phyloP scores from a whole-genome alignment of 2,797 vertebrate species.

The Xenopus petersii region DNA sequence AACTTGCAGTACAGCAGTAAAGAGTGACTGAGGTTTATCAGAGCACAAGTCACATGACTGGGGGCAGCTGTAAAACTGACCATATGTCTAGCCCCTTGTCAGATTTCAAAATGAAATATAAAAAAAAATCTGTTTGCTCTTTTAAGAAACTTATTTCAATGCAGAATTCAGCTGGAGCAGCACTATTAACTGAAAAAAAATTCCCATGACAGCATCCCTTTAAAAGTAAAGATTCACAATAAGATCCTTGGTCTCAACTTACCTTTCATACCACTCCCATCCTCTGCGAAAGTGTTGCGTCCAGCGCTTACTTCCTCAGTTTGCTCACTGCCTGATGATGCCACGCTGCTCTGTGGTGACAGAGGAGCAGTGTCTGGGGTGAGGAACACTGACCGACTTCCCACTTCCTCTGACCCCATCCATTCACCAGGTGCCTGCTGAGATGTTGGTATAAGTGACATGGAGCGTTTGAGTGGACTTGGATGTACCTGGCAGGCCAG shows the following conservation, averaged over 20 bases:
- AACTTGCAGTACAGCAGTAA: no score
- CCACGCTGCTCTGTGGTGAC: slow-evolving; percentile 92
- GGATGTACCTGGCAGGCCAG: slow-evolving; percentile 82
- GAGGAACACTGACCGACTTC: slow-evolving; percentile 69
- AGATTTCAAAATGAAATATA: no score
- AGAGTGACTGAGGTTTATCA: no score
- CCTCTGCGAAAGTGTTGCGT: slow-evolving; percentile 92
- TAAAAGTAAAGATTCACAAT: no score
- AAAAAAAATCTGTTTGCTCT: no score
- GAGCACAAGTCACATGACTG: no score
- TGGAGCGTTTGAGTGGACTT: slow-evolving; percentile 84
- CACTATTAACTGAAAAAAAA: no score
- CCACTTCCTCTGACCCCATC: slow-evolving; percentile 77
- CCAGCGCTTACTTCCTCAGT: slow-evolving; percentile 81
- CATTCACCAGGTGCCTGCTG: slow-evolving; percentile 81
- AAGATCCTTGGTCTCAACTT: neutral
- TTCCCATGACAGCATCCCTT: no score
- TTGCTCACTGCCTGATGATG: slow-evolving; percentile 94
- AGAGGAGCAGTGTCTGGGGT: slow-evolving; percentile 86
- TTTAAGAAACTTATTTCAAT: no score
- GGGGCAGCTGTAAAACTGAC: no score
- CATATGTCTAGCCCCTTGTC: no score
- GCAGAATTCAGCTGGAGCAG: no score
- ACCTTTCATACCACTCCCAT: slow-evolving; percentile 97
- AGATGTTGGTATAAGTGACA: slow-evolving; percentile 80